Percentiles rank a stretch among this genome's conserved stretches.
phyloP scores from a whole-genome alignment of 2,888 invertebrate genomes.

The Calliopum simillimum region DNA sequence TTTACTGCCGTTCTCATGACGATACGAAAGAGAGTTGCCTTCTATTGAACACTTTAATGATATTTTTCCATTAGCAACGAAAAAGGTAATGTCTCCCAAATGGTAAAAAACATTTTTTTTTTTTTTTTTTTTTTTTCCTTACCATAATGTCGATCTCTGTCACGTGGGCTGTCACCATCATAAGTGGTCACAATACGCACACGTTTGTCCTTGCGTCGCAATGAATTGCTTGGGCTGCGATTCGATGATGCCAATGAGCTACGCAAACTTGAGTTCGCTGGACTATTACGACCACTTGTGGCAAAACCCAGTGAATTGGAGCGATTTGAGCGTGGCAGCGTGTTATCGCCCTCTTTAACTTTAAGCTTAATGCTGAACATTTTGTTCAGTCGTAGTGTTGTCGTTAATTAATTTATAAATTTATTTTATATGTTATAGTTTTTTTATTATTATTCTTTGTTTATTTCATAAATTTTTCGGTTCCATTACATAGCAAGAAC shows the following conservation, averaged over 20 bases:
- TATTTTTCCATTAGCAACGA: no score
- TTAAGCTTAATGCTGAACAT: slow-evolving; percentile 68
- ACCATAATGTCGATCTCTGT: slow-evolving; percentile 28
- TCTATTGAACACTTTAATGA: no score
- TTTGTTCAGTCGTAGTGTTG: slow-evolving; percentile 30
- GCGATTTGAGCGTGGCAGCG: slow-evolving; percentile 60
- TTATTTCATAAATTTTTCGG: slow-evolving; percentile 19
- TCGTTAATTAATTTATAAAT: no score
- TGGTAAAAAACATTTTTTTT: no score
- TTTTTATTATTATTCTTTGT: no score
- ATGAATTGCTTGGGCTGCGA: slow-evolving; percentile 61
- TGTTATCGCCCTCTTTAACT: slow-evolving; percentile 67
- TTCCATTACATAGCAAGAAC: slow-evolving; percentile 7
- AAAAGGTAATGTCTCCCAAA: no score
- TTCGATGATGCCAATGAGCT: slow-evolving; percentile 65
- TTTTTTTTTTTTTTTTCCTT: neutral
- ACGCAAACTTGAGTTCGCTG: slow-evolving; percentile 61
- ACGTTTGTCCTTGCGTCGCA: slow-evolving; percentile 65
- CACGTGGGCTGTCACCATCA: slow-evolving; percentile 42
- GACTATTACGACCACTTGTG: slow-evolving; percentile 59
- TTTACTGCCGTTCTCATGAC: no score
- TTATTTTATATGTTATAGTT: no score
- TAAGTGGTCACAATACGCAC: slow-evolving; percentile 66
- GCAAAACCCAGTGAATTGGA: slow-evolving; percentile 38
- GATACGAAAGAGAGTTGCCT: no score